phyloP scores from a whole-genome alignment of 2,797 vertebrate species.

The Premnoplex brunnescens region DNA sequence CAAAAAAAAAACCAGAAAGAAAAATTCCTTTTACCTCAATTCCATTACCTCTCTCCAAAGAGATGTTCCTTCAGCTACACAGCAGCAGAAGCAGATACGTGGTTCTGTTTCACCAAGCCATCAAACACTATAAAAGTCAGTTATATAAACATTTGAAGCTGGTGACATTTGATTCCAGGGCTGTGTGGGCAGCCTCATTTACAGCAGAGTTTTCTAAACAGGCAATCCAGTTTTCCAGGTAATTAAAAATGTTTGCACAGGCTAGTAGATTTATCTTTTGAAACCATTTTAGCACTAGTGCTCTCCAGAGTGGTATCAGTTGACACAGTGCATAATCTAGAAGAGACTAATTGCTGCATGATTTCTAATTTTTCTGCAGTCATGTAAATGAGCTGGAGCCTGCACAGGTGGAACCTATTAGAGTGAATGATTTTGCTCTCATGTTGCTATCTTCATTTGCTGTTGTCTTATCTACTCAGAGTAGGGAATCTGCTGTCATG shows the following conservation, averaged over 20 bases:
- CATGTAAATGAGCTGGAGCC: constrained; percentile 82
- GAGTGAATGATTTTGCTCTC: constrained; percentile 80
- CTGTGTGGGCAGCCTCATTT: constrained; percentile 75
- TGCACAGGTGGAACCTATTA: constrained; percentile 84
- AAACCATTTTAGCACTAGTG: constrained; percentile 81
- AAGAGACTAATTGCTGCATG: constrained; percentile 84
- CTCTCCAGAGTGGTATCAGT: constrained; percentile 84
- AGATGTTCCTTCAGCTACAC: constrained; percentile 49
- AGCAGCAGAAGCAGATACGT: constrained; percentile 44
- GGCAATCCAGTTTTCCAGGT: constrained; percentile 81
- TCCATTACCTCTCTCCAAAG: constrained; percentile 25
- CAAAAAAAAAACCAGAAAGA: not conserved
- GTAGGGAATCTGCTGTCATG: constrained; percentile 78
- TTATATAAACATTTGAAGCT: constrained; percentile 77
- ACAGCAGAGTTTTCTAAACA: constrained; percentile 77
- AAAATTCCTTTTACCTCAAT: not conserved
- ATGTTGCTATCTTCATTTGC: constrained; percentile 84
- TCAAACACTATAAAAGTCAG: constrained; percentile 77
- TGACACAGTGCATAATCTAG: constrained; percentile 84
- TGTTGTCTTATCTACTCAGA: constrained; percentile 81
- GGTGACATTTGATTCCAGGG: constrained; percentile 77
- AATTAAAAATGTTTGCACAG: constrained; percentile 86
- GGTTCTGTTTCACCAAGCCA: constrained; percentile 73
- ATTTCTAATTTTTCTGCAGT: constrained; percentile 85
- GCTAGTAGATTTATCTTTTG: constrained; percentile 83